Percentiles rank a stretch among this genome's conserved stretches.
Conservation (phyloP, 2,888 invertebrate species). For the Melolontha melolontha region DNA sequence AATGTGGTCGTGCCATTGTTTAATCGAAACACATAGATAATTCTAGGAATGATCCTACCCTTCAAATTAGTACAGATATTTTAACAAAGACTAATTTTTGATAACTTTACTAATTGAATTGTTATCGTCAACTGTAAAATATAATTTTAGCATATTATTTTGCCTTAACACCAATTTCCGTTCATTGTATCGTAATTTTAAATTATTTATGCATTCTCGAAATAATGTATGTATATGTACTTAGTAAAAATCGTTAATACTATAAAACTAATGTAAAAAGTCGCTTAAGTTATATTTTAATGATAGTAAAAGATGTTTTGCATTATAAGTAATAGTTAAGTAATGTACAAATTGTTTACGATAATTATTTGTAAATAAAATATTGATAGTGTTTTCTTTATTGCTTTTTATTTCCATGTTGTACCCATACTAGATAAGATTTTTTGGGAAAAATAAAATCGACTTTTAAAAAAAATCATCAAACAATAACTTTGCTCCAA, state of each 20-base stretch:
- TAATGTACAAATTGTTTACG: constrained; percentile 33
- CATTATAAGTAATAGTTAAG: constrained; percentile 22
- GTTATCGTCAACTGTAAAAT: not conserved
- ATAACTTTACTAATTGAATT: constrained; percentile 17
- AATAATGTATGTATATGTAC: constrained; percentile 35
- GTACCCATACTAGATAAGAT: no score
- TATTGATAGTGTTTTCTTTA: constrained; percentile 10
- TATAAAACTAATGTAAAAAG: constrained; percentile 33
- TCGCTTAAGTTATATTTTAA: constrained; percentile 36
- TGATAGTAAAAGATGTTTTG: constrained; percentile 14
- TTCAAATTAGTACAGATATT: not conserved
- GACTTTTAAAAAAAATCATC: no score
- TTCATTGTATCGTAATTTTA: constrained; percentile 18
- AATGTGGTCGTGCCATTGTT: not conserved
- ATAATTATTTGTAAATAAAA: constrained; percentile 38
- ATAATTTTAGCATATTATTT: constrained; percentile 1
- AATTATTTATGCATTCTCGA: constrained; percentile 31
- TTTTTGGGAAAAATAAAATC: no score
- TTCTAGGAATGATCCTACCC: no score
- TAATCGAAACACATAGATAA: no score
- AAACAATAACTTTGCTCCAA: no score
- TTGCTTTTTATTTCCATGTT: not conserved
- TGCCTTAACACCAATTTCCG: constrained; percentile 21
- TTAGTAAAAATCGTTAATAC: constrained; percentile 34
- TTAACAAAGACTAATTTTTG: constrained; percentile 37